phyloP scores from a whole-genome alignment of 2,888 invertebrate genomes.

The Disparrhopalites patrizii region DNA sequence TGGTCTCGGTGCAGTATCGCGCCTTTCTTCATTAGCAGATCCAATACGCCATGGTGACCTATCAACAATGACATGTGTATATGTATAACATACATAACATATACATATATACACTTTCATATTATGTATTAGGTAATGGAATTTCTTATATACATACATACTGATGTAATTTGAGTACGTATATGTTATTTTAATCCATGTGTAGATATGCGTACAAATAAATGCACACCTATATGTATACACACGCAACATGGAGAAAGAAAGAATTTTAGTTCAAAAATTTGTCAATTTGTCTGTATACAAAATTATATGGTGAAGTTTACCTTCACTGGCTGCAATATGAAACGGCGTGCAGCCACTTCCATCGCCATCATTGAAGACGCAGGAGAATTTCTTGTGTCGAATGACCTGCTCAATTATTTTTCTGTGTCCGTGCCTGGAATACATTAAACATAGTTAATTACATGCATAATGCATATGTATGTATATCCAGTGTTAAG shows the following conservation, averaged over 20 bases:
- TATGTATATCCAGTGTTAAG: neutral
- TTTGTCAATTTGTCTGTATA: too few species aligned
- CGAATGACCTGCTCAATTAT: slow-evolving; percentile 74
- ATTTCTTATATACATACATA: too few species aligned
- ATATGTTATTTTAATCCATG: too few species aligned
- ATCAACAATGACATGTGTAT: too few species aligned
- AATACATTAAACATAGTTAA: neutral
- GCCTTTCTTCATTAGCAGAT: slow-evolving; percentile 22
- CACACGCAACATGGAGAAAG: too few species aligned
- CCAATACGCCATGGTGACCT: slow-evolving; percentile 15
- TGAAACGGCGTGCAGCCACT: slow-evolving; percentile 80
- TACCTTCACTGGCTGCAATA: slow-evolving; percentile 53
- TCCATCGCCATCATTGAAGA: slow-evolving; percentile 84
- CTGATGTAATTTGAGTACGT: too few species aligned
- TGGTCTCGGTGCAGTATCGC: slow-evolving; percentile 51
- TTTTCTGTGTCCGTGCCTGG: slow-evolving; percentile 65
- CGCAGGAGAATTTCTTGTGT: slow-evolving; percentile 79
- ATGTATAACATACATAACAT: neutral
- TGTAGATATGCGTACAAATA: too few species aligned
- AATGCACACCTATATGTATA: too few species aligned
- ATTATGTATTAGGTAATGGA: too few species aligned
- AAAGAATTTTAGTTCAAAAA: too few species aligned
- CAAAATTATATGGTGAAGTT: too few species aligned
- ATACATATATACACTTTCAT: neutral
- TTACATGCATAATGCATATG: neutral